These are phyloP conservation scores for Leucosticte australis DNA, from an alignment of 2,113 vertebrate genomes.

Conservation along the genomic window DNA sequence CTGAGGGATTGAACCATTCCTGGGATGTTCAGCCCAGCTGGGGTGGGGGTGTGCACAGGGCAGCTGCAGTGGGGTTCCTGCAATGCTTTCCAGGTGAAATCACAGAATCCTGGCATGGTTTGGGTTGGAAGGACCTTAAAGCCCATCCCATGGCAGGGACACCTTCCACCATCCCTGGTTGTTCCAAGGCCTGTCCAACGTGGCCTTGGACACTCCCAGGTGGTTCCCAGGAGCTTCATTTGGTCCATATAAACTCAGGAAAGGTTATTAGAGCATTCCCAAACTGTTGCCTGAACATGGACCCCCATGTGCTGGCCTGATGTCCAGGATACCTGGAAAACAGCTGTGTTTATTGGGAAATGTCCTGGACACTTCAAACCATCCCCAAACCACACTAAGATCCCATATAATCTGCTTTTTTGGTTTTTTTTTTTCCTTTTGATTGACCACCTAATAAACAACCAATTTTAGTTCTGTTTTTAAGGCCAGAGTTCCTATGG, in stretches of 20 bases:
- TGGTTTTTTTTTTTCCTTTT: not conserved
- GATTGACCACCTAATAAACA: not conserved
- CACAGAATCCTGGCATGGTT: not conserved
- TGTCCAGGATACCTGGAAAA: not conserved
- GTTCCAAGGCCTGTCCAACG: fast-evolving
- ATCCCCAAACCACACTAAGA: not conserved
- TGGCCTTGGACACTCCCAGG: not conserved
- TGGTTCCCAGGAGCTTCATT: not conserved
- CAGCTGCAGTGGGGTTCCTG: not conserved
- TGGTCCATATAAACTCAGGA: not conserved
- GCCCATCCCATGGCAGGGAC: not conserved
- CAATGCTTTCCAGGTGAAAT: not conserved
- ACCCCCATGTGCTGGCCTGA: fast-evolving
- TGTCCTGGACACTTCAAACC: not conserved
- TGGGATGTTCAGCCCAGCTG: not conserved
- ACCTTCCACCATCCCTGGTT: fast-evolving
- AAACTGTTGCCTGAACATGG: fast-evolving
- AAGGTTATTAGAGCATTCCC: not conserved
- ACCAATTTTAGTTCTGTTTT: fast-evolving
- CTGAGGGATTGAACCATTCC: fast-evolving
- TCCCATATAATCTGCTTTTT: fast-evolving
- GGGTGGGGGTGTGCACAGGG: fast-evolving
- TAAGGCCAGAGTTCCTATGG: not conserved
- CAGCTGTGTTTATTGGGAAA: not conserved
- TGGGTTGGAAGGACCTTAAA: not conserved